Base-by-base conservation (phyloP, 2,797 vertebrate species). In the Sebastes steindachneri region DNA sequence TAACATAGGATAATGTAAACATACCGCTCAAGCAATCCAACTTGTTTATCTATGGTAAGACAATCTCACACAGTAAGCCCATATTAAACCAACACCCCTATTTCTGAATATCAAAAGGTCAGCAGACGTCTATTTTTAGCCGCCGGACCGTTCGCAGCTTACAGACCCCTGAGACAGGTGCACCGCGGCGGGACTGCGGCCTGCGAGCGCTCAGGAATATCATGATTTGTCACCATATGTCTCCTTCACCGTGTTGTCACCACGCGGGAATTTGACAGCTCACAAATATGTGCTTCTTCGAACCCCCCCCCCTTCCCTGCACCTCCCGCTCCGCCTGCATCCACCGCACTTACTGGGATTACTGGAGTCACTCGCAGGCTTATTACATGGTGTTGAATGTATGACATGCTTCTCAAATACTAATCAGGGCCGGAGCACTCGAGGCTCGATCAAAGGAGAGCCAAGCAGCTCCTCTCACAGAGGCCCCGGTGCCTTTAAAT, bases 71-170 rank as follows among this genome's bases (percentile, higher is more conserved):
- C 76, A 29, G 73, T 89, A 83, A 92, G 62, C 77, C 84, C 67
- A 80, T 80, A 91, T 92, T 91, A 93, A 94, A 93, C 70, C 90
- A 79, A 79, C 88, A 86, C 81, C 86, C 72, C 86, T 92, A 90
- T 90, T 92, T 90, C 78, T 79, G 86, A 90, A 80, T 67, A 78
- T 71, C 80, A 58, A 89, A 93, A 95, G 88, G 94, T 92, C 91
- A 86, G 77, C 78, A 77, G 76, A 79, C n/a, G 0, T 79, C 83
- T 95, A 94, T 94, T 93, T 92, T 90, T 90, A 92, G 88, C 14
- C 1, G 2, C 14, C 1, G 11, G 65, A 63, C 75, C 26, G 65
- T 91, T 92, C 68, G 89, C 53, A 17, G 93, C 86, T 92, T 76
- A 88, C 80, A 9, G 66, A 68, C 87, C 86, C 77, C 23, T 54